These are phyloP conservation scores for Drosophila repleta DNA, from an alignment of 1,140 invertebrate genomes.

Conservation along the genomic window DNA sequence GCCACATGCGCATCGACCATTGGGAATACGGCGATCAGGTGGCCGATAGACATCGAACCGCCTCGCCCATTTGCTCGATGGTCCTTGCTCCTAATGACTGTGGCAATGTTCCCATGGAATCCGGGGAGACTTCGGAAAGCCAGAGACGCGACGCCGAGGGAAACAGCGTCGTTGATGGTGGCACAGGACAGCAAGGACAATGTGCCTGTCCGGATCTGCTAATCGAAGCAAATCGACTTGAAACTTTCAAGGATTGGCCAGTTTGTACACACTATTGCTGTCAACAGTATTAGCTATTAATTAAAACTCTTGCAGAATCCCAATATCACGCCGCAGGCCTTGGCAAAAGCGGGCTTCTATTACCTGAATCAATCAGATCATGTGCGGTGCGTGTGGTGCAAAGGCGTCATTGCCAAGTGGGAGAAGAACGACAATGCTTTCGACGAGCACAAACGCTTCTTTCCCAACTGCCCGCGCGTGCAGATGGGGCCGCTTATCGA, in stretches of 20 bases:
- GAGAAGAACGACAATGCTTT: conserved; percentile 89
- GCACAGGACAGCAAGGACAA: conserved; percentile 11
- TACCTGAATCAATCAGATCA: conserved; percentile 85
- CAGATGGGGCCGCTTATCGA: conserved; percentile 76
- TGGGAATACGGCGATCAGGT: conserved; percentile 91
- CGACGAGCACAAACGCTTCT: conserved; percentile 89
- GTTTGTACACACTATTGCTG: conserved; percentile 74
- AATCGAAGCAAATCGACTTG: conserved; percentile 78
- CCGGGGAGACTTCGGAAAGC: background rate
- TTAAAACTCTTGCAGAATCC: conserved; percentile 56
- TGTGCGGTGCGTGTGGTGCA: conserved; percentile 92
- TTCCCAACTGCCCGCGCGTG: conserved; percentile 87
- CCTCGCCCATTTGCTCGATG: conserved; percentile 89
- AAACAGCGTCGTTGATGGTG: conserved; percentile 55
- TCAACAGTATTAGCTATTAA: background rate
- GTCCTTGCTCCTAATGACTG: conserved; percentile 86
- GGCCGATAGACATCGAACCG: conserved; percentile 64
- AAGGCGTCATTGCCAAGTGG: conserved; percentile 90
- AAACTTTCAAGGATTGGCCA: conserved; percentile 88
- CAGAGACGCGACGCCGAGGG: conserved; percentile 51
- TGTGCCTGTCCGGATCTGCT: conserved; percentile 60
- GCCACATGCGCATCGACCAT: conserved; percentile 88
- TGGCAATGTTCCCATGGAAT: conserved; percentile 86
- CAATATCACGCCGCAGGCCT: conserved; percentile 86
- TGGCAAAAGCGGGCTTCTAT: conserved; percentile 91